Conservation (phyloP, 2,113 vertebrate species). For the Uria aalge region DNA sequence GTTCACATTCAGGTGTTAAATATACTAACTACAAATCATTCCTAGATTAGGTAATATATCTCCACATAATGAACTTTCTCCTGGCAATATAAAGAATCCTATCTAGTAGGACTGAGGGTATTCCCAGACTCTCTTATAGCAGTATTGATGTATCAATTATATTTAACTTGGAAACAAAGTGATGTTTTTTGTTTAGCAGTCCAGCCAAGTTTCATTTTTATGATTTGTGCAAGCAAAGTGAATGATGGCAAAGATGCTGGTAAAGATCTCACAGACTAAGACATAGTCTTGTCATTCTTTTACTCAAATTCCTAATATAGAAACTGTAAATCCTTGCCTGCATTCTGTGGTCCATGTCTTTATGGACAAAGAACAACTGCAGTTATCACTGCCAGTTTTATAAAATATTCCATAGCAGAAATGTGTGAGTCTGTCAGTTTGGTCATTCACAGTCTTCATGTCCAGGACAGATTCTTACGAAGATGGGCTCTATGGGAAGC, state of each 20-base stretch:
- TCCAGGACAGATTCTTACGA: neutral
- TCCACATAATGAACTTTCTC: neutral
- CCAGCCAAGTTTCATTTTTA: neutral
- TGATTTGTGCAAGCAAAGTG: neutral
- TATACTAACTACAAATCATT: neutral
- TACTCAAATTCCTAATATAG: neutral
- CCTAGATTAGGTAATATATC: neutral
- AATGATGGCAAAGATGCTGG: neutral
- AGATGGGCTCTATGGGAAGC: neutral
- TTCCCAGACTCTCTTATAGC: neutral
- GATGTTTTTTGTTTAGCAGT: neutral
- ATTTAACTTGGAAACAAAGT: neutral
- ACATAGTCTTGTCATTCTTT: neutral
- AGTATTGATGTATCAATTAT: neutral
- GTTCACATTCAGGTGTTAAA: neutral
- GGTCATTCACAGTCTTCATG: neutral
- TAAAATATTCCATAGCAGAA: neutral
- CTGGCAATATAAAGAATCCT: neutral
- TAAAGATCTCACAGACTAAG: neutral
- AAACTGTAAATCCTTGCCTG: neutral
- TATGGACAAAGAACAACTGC: neutral
- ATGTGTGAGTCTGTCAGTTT: neutral
- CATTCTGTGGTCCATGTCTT: neutral
- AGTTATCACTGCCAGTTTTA: neutral
- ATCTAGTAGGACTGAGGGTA: neutral